These are phyloP conservation scores for Neolamprologus tretocephalus DNA, from an alignment of 2,113 vertebrate species.

Conservation along the genomic window DNA sequence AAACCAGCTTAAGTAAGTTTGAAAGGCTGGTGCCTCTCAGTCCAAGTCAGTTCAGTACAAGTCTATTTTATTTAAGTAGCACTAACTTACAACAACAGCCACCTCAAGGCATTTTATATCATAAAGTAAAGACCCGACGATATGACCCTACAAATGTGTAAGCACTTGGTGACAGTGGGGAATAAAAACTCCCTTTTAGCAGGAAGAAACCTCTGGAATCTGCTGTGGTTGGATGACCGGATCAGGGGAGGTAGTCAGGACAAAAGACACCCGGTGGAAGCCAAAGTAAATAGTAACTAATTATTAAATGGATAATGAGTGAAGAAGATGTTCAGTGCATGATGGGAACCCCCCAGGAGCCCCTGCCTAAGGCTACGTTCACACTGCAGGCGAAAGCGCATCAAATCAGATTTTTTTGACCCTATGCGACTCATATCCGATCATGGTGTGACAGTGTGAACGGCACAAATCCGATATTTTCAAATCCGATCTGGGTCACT, in stretches of 20 bases:
- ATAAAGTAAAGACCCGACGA: neutral
- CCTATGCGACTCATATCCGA: fast-evolving
- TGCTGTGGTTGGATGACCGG: neutral
- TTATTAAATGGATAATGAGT: neutral
- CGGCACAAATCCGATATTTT: no score
- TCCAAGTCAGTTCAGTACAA: neutral
- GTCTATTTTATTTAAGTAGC: neutral
- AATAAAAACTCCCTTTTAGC: neutral
- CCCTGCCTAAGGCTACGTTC: neutral
- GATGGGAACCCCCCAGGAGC: neutral
- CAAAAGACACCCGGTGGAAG: neutral
- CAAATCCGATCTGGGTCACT: no score
- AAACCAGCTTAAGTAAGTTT: neutral
- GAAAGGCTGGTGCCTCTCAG: neutral
- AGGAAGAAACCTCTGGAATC: neutral
- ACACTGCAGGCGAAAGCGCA: no score
- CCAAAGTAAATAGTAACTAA: neutral
- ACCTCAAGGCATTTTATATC: neutral
- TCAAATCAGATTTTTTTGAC: no score
- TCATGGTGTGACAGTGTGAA: no score
- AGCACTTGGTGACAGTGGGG: neutral
- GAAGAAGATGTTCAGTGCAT: neutral
- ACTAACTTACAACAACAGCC: neutral
- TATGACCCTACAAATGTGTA: neutral
- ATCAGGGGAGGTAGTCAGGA: neutral